Base-by-base conservation (phyloP, 2,797 vertebrate species). In the Chelmon rostratus region DNA sequence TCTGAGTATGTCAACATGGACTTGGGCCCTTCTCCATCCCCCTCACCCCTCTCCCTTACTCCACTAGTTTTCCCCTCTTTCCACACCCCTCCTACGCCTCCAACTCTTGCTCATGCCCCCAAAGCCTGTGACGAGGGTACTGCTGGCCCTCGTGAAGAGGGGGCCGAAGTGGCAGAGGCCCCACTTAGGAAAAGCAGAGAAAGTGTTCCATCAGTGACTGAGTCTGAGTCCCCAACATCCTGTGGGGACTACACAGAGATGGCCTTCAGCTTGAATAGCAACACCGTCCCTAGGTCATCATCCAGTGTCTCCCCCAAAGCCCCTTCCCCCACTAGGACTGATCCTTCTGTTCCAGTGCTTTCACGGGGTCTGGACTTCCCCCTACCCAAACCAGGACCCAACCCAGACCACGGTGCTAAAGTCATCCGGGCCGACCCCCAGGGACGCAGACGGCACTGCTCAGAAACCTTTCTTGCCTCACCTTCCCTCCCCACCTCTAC, bases 361-460 rank as follows among this genome's bases (percentile, higher is more conserved):
- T 84, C 90, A 15, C 76, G 92, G 47, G 94, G 92, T 71, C 87
- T 96, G 37, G 95, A 96, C 61, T 96, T 96, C 68, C 89, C 94
- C 25, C 78, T 93, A 2, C 61, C 87, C 53, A 96, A 96, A 87
- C 53, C 81, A 3, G 90, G 91, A 46, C 85, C 87, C 42, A 95
- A 96, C 82, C 94, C 95, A 8, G 95, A 96, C 83, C 94, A 94
- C 0, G 94, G 94, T 4, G 94, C 95, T 52, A 95, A 94, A 83
- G 95, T 95, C 25, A 95, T 96, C 66, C 85, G 94, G n/a, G 94
- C 94, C 0, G 94, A 96, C 72, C 91, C 88, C 12, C 95, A 94
- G 82, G 95, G 94, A 58, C 94, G 95, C 38, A 85, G 94, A 15
- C 88, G 95, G 3, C 95, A 94, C 85, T 94, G 94, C 84, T 96